Base-by-base conservation (phyloP, 92 coral and sea anemone species). In the Isaurus tuberculatus region DNA sequence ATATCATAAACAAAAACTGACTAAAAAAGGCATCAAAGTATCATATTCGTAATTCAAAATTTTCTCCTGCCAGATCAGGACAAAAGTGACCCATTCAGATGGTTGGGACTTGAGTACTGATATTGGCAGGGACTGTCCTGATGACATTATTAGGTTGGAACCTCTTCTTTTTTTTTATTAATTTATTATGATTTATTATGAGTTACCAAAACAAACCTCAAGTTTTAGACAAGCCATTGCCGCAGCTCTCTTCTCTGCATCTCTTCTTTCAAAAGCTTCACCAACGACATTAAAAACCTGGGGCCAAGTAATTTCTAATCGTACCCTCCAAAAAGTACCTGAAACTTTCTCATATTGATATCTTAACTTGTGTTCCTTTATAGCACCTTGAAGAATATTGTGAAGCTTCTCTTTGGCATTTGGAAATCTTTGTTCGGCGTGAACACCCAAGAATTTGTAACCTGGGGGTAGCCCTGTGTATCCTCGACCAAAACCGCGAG, bases 161-260 rank as follows among this genome's bases (percentile, higher is more conserved):
- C n/a, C n/a, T n/a, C n/a, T n/a, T n/a, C n/a, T n/a, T n/a, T n/a
- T n/a, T n/a, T n/a, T n/a, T n/a, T n/a, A 40, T 40, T 40, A 40
- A 40, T 44, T 9, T 44, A 44, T 44, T 40, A 40, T 4, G 4
- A 40, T 40, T 4, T 40, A 6, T 42, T 8, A 42, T 6, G 9
- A 42, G 7, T 42, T 42, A 8, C 46, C 46, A 42, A 42, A 19
- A 15, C 23, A 32, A 68, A 93, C 97, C 94, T 91, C 94, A 75
- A 93, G 86, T 79, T 87, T 86, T 29, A 86, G 87, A 16, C 94
- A 91, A 14, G 97, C 97, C 71, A 88, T 25, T 19, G 97, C 97
- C 14, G 97, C 97, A 69, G 90, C 97, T 65, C 93, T 86, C 79
- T 88, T 93, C 40, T 91, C 92, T 34, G 97, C 97, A 25, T 91